A percentile compares a stretch with the other conserved stretches of the same genome.
These are phyloP conservation scores for Metopolophium dirhodum DNA, from an alignment of 1,140 invertebrate genomes.

Conservation along the genomic window DNA sequence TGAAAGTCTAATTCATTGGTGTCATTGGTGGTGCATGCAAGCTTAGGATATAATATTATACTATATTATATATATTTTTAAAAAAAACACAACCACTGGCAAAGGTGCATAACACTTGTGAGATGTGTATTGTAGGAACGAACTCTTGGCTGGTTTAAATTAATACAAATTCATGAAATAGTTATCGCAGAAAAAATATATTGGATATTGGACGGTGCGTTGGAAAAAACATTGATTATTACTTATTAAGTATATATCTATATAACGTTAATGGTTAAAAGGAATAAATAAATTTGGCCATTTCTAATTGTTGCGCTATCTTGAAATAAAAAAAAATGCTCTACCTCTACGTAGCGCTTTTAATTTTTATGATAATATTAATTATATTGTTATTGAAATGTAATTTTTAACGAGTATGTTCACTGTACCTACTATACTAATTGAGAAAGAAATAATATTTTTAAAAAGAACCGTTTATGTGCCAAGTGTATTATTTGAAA, in stretches of 20 bases:
- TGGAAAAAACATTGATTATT: background rate
- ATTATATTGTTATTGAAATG: background rate
- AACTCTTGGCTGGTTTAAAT: background rate
- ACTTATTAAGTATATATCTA: background rate
- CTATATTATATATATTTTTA: background rate
- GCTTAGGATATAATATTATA: background rate
- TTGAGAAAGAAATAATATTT: background rate
- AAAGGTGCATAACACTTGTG: background rate
- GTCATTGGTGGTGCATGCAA: background rate
- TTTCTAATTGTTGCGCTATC: background rate
- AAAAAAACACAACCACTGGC: no score
- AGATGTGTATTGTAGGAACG: no score
- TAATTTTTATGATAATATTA: background rate
- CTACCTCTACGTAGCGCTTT: background rate
- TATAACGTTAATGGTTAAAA: background rate
- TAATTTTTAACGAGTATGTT: background rate
- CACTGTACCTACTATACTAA: background rate
- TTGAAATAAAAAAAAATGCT: background rate
- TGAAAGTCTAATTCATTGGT: background rate
- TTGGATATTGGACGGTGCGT: background rate
- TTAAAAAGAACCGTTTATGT: background rate
- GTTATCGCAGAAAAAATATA: background rate
- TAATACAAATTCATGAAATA: no score
- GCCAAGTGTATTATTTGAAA: background rate
- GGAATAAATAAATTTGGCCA: background rate